Evolutionary conservation across 2,888 invertebrate species (phyloP), one percentile per base, ranked within the genome.

Genomic region (Clusia tigrina): DNA sequence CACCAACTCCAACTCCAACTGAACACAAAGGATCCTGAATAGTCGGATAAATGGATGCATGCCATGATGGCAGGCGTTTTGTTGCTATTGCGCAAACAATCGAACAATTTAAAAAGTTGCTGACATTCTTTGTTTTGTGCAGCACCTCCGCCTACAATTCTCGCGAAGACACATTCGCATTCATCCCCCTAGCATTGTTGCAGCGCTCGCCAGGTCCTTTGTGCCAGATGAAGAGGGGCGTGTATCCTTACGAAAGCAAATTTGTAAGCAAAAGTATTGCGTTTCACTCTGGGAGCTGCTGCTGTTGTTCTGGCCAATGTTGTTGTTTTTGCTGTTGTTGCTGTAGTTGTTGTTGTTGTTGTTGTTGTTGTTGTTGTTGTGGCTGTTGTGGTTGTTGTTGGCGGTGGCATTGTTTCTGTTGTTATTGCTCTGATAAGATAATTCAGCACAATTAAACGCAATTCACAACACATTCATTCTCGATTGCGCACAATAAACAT

Each of bases 101-200:
- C 61, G 64, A 68, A 73, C 80, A 78, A 78, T 80, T 78, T 77
- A 74, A 71, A 77, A 80, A 79, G 80, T 79, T 79, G 80, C 78
- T 78, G 79, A 76, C 78, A 76, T 72, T n/a, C n/a, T n/a, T n/a
- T n/a, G n/a, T n/a, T 10, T 15, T 12, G 6, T 20, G 46, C 42
- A 67, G 70, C 71, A 71, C 71, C 70, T 71, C 71, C 71, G 70
- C 69, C 71, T 70, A 64, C 25, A 54, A 54, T 24, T 54, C 24
- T 23, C 54, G 32, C 54, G n/a, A 25, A 25, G 9, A 20, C 48
- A 20, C 5, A n/a, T n/a, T n/a, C n/a, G n/a, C n/a, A n/a, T n/a
- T n/a, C n/a, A n/a, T n/a, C n/a, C 42, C 6, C 12, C 42, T 3
- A 48, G 48, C 48, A 9, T 48, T 15, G 5, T 20, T 20, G 22